A percentile compares a stretch with the other conserved stretches of the same genome.
Evolutionary conservation across 2,113 vertebrate genomes (phyloP).

Genomic region (Phrynosoma platyrhinos): DNA sequence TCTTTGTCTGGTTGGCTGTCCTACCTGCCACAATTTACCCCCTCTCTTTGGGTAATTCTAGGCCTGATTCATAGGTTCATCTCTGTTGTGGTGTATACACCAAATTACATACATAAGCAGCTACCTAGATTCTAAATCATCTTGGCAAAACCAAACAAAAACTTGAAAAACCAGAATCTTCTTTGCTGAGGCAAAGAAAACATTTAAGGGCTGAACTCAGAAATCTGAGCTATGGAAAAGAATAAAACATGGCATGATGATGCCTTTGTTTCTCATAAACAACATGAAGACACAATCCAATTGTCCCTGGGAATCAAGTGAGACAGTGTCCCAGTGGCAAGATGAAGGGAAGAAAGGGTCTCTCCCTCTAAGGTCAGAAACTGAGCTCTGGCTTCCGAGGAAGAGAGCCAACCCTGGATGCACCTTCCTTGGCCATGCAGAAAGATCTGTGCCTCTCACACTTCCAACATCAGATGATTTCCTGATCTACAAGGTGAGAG

Average conservation of each 20-base stretch:
- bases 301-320: background rate
- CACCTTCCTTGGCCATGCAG: too few species aligned
- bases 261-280: background rate
- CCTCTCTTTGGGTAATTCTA: background rate
- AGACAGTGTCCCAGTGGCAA: background rate
- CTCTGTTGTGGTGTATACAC: background rate
- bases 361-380: background rate
- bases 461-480: too few species aligned
- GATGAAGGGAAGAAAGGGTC: too few species aligned
- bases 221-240: background rate
- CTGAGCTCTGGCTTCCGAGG: background rate
- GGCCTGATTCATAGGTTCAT: background rate
- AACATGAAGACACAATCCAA: background rate
- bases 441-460: too few species aligned
- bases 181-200: background rate
- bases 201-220: background rate
- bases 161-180: background rate
- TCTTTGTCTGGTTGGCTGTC: rapidly evolving
- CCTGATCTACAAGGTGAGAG: too few species aligned
- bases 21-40: background rate
- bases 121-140: too few species aligned
- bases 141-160: background rate
- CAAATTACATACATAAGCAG: background rate
- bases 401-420: too few species aligned
- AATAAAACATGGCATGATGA: background rate